Conservation (phyloP, 2,113 vertebrate species). For the Hirundichthys speculiger region DNA sequence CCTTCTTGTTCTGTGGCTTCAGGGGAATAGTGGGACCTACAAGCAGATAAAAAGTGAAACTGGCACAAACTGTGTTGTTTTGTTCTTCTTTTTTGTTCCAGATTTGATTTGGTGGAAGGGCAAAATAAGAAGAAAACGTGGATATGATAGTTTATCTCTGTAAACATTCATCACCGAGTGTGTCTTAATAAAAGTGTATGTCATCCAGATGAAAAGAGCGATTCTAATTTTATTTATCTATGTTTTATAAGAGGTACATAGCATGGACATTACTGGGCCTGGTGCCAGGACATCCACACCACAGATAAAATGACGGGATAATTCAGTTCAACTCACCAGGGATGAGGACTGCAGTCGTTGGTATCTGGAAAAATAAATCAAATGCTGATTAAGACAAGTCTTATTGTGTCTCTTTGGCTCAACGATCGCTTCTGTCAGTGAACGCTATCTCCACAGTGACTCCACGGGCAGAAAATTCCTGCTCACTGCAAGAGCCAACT, state of each 20-base stretch:
- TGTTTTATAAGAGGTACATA: background rate
- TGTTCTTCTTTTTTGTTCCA: background rate
- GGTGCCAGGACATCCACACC: background rate
- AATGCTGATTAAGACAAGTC: background rate
- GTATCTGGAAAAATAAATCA: conserved; percentile 79
- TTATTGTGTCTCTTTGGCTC: background rate
- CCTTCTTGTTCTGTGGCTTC: background rate
- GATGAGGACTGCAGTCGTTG: conserved; percentile 91
- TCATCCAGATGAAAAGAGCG: background rate
- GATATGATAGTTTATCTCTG: background rate
- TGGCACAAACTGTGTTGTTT: conserved; percentile 9
- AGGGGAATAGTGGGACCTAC: background rate
- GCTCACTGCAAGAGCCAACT: background rate
- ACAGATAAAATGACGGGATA: background rate
- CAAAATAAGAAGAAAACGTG: background rate
- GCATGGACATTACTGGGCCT: background rate
- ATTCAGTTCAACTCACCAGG: conserved; percentile 83
- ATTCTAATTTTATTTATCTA: background rate
- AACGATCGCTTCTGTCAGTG: background rate
- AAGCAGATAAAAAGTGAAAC: conserved; percentile 9
- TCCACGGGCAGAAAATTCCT: background rate
- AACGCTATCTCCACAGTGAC: background rate
- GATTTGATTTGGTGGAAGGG: background rate
- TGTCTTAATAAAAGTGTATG: background rate
- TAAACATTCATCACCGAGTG: conserved; percentile 1